Evolutionary conservation across 2,113 vertebrate species (phyloP).

Genomic region (Callaeas wilsoni): DNA sequence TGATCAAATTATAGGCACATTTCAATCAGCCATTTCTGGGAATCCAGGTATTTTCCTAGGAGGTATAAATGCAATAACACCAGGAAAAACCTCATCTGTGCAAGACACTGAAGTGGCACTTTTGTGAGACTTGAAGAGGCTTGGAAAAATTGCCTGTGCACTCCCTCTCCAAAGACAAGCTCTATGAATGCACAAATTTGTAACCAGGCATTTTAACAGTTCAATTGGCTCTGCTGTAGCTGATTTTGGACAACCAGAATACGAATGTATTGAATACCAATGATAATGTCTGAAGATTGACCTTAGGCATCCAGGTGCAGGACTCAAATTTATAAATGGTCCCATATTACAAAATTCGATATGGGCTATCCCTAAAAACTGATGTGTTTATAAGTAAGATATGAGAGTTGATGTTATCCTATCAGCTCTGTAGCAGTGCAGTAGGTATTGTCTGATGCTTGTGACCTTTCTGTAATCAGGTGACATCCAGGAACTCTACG

Average conservation of each 20-base stretch:
- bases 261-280: not conserved
- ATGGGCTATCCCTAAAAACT: not conserved
- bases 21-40: not conserved
- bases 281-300: not conserved
- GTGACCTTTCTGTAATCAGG: conserved; percentile 69
- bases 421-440: not conserved
- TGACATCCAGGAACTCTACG: conserved; percentile 87
- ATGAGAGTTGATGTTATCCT: not conserved
- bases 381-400: not conserved
- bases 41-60: not conserved
- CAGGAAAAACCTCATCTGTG: not conserved
- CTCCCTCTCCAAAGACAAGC: not conserved
- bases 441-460: not conserved
- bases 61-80: not conserved
- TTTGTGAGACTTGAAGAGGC: not conserved
- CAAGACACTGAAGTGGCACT: not conserved
- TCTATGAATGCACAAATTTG: not conserved
- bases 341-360: not conserved
- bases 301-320: not conserved
- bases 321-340: not conserved
- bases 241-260: not conserved
- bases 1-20: not conserved
- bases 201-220: not conserved
- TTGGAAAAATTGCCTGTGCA: not conserved
- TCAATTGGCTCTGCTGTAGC: fast-evolving